phyloP scores from a whole-genome alignment of 2,113 vertebrate genomes.

The Siniperca chuatsi region DNA sequence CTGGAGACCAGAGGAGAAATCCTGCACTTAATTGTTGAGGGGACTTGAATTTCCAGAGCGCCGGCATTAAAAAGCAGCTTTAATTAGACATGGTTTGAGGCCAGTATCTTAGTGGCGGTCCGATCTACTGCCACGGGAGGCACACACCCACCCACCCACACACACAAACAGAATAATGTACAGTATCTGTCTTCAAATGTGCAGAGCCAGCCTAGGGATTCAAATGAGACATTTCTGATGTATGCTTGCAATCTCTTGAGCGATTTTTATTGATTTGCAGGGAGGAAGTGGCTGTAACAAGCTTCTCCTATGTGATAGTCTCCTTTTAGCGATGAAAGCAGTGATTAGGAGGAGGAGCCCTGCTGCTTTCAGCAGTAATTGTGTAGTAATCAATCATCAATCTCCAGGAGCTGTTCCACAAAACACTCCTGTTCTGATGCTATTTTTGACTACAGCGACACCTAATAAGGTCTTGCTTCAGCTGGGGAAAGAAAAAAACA shows the following conservation, averaged over 20 bases:
- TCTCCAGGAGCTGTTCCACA: conserved; percentile 67
- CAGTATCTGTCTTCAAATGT: conserved; percentile 39
- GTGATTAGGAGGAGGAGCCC: conserved; percentile 77
- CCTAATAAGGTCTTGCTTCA: conserved; percentile 46
- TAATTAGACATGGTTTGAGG: conserved; percentile 81
- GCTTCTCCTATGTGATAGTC: conserved; percentile 77
- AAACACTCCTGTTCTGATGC: conserved; percentile 58
- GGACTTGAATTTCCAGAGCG: conserved; percentile 74
- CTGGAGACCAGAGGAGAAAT: conserved; percentile 65
- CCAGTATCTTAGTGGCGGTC: conserved; percentile 68
- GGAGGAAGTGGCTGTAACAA: conserved; percentile 73
- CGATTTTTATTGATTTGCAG: conserved; percentile 74
- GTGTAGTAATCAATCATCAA: conserved; percentile 80
- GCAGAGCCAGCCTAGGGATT: conserved; percentile 22
- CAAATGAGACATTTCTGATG: conserved; percentile 48
- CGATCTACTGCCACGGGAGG: conserved; percentile 64
- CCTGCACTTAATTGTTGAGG: conserved; percentile 81
- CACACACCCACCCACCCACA: conserved; percentile 38
- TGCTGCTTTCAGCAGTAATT: conserved; percentile 79
- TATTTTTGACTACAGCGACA: conserved; percentile 68
- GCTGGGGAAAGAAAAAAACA: conserved; percentile 9
- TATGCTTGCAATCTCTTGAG: conserved; percentile 58
- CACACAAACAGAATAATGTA: conserved; percentile 47
- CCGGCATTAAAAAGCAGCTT: conserved; percentile 76
- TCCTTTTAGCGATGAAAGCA: conserved; percentile 76